Percentiles rank a stretch among this genome's conserved stretches.
Evolutionary conservation across 1,140 invertebrate genomes (phyloP).

Genomic region (Drosophila biarmipes): DNA sequence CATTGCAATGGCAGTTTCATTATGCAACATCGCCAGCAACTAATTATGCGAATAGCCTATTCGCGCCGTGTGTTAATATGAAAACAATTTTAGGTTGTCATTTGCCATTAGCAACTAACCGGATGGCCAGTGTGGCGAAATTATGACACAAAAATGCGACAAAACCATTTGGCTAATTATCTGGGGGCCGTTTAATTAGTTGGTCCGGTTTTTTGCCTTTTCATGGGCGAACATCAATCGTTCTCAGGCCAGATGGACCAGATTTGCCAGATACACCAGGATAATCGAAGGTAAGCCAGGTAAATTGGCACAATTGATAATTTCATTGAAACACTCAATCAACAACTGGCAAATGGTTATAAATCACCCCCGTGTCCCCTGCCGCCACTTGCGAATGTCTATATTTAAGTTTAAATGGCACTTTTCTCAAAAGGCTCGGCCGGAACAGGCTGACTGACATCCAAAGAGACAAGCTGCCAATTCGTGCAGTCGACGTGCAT

Average conservation of each 20-base stretch:
- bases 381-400: constrained; percentile 62
- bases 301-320: constrained; percentile 76
- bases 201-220: not conserved
- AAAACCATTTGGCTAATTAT: constrained; percentile 44
- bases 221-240: not conserved
- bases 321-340: constrained; percentile 81
- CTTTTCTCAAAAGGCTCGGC: constrained; percentile 78
- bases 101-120: constrained; percentile 14
- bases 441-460: constrained; percentile 66
- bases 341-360: constrained; percentile 72
- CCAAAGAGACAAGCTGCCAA: constrained; percentile 80
- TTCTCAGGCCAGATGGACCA: too few species aligned
- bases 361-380: constrained; percentile 43
- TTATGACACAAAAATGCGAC: constrained; percentile 27
- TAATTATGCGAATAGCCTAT: constrained; percentile 46
- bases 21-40: constrained; percentile 54
- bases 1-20: constrained; percentile 69
- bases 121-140: not conserved
- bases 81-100: constrained; percentile 49
- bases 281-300: constrained; percentile 21
- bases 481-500: constrained; percentile 78
- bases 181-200: constrained; percentile 37
- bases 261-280: not conserved
- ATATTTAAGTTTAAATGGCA: constrained; percentile 83
- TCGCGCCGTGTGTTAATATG: constrained; percentile 48